Evolutionary conservation across 1,140 invertebrate species (phyloP).

Genomic region (Procambarus clarkii): DNA sequence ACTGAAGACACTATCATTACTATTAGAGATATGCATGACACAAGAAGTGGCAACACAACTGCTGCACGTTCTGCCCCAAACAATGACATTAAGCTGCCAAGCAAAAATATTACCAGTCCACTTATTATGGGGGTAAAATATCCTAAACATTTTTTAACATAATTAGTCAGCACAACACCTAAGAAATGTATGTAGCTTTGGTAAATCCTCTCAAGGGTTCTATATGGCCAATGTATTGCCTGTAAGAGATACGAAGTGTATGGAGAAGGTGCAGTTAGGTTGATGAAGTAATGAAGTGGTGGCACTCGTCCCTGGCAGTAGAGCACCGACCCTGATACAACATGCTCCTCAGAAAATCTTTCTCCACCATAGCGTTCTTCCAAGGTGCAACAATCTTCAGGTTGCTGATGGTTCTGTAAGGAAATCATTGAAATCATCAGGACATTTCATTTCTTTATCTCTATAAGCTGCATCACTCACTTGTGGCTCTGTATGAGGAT

Average conservation of each 20-base stretch:
- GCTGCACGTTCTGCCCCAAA: slow-evolving; percentile 3
- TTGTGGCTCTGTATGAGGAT: no score
- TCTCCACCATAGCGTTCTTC: slow-evolving; percentile 79
- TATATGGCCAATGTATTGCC: slow-evolving; percentile 63
- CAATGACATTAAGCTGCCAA: slow-evolving; percentile 22
- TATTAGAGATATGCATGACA: slow-evolving; percentile 29
- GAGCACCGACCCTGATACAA: slow-evolving; percentile 87
- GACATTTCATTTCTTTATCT: no score
- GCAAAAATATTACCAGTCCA: slow-evolving; percentile 2
- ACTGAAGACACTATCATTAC: slow-evolving; percentile 57
- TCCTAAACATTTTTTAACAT: neutral
- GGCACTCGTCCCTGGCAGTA: slow-evolving; percentile 87
- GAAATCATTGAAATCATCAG: neutral
- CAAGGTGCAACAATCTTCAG: slow-evolving; percentile 72
- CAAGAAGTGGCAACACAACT: slow-evolving; percentile 26
- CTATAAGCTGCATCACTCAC: no score
- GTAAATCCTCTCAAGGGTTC: slow-evolving; percentile 11
- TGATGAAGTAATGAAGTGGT: slow-evolving; percentile 84
- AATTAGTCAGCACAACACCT: slow-evolving; percentile 40
- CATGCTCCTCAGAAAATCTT: slow-evolving; percentile 86
- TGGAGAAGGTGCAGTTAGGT: slow-evolving; percentile 75
- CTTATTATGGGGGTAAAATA: slow-evolving; percentile 6
- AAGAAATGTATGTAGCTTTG: slow-evolving; percentile 42
- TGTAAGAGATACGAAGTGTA: slow-evolving; percentile 41
- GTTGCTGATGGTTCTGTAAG: slow-evolving; percentile 56